Conservation (phyloP, 2,888 invertebrate species). For the Galerucella pusilla region DNA sequence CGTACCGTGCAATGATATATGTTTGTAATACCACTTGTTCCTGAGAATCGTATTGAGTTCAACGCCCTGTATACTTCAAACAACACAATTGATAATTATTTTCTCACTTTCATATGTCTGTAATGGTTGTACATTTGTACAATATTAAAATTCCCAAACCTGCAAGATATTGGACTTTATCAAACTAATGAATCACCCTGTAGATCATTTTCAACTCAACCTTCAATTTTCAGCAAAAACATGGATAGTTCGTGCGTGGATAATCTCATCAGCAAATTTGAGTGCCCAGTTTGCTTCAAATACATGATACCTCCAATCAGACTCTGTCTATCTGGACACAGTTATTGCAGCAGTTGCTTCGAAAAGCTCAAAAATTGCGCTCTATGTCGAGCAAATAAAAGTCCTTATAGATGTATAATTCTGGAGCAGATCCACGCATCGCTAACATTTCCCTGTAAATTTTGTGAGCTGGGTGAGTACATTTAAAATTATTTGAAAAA, state of each 20-base stretch:
- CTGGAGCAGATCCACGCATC: constrained; percentile 34
- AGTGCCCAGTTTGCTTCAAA: constrained; percentile 53
- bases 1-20: too few relatives aligned
- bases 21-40: too few relatives aligned
- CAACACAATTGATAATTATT: too few relatives aligned
- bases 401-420: constrained; percentile 27
- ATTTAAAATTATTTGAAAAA: background rate
- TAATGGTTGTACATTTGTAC: too few relatives aligned
- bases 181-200: too few relatives aligned
- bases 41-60: too few relatives aligned
- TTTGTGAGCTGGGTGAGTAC: constrained; percentile 36
- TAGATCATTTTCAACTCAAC: too few relatives aligned
- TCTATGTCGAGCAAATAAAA: constrained; percentile 41
- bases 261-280: constrained; percentile 29
- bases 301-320: constrained; percentile 51
- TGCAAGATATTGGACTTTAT: too few relatives aligned
- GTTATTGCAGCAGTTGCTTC: constrained; percentile 51
- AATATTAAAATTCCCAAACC: too few relatives aligned
- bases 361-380: constrained; percentile 41
- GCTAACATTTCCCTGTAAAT: constrained; percentile 48
- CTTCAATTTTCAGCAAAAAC: background rate
- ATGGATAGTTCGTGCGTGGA: constrained; percentile 14
- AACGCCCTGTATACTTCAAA: too few relatives aligned
- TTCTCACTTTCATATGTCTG: too few relatives aligned
- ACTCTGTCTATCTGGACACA: constrained; percentile 53